Evolutionary conservation across 2,888 invertebrate species (phyloP).

Genomic region (Cephonodes hylas): DNA sequence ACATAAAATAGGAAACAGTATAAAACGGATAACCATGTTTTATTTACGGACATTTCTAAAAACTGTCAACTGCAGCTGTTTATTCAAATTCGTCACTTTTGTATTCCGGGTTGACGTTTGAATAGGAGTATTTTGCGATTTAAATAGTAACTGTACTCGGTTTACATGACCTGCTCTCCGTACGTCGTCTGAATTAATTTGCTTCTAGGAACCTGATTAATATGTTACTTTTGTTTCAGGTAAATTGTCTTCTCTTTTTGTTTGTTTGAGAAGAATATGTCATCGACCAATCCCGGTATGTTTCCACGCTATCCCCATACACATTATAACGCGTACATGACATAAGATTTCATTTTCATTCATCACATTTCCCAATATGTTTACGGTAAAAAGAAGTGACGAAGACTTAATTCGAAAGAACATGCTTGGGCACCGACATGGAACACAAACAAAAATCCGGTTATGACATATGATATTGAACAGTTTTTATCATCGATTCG

Average conservation of each 20-base stretch:
- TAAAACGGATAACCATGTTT: background rate
- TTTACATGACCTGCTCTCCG: slow-evolving; percentile 40
- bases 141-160: slow-evolving; percentile 58
- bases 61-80: background rate
- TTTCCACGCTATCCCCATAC: background rate
- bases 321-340: background rate
- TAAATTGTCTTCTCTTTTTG: slow-evolving; percentile 27
- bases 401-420: background rate
- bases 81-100: slow-evolving; percentile 43
- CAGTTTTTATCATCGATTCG: slow-evolving; percentile 34
- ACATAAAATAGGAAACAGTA: background rate
- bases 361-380: slow-evolving; percentile 9
- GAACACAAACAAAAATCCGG: slow-evolving; percentile 26
- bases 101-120: slow-evolving; percentile 43
- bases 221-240: slow-evolving; percentile 44
- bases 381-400: background rate
- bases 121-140: slow-evolving; percentile 46
- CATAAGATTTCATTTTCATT: background rate
- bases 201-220: slow-evolving; percentile 30
- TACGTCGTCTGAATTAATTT: slow-evolving; percentile 57
- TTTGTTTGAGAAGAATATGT: background rate
- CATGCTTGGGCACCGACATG: slow-evolving; percentile 10
- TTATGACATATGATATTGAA: slow-evolving; percentile 29
- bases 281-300: background rate
- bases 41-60: slow-evolving; percentile 13